These are phyloP conservation scores for Calliphora vomitoria DNA, from an alignment of 2,888 invertebrate genomes.

Conservation along the genomic window DNA sequence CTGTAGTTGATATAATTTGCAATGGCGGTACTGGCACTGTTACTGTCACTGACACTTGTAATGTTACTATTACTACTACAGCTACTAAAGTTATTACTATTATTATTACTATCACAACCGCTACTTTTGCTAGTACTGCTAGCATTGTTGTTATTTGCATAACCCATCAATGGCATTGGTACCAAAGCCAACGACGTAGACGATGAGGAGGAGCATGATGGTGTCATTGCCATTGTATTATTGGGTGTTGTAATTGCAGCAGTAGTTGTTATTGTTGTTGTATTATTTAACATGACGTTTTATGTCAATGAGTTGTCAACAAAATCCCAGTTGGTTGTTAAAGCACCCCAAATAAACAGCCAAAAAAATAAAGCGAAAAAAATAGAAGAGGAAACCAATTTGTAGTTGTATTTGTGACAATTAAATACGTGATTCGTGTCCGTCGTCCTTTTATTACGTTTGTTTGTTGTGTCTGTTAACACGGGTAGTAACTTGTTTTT, in stretches of 20 bases:
- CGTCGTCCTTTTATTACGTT: slow-evolving; percentile 32
- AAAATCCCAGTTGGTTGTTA: slow-evolving; percentile 14
- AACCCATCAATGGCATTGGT: slow-evolving; percentile 61
- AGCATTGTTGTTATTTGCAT: slow-evolving; percentile 69
- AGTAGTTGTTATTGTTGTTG: slow-evolving; percentile 49
- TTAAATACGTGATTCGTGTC: slow-evolving; percentile 48
- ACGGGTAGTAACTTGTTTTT: slow-evolving; percentile 12
- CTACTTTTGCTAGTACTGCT: slow-evolving; percentile 57
- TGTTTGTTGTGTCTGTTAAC: slow-evolving; percentile 50
- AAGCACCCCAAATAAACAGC: neutral
- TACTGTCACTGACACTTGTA: slow-evolving; percentile 29
- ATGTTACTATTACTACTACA: slow-evolving; percentile 3
- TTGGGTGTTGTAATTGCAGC: slow-evolving; percentile 55
- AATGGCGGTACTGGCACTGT: slow-evolving; percentile 18
- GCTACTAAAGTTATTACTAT: neutral
- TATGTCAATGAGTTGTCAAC: slow-evolving; percentile 47
- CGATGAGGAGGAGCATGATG: neutral
- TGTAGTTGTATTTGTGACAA: slow-evolving; percentile 46
- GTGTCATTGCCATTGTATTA: slow-evolving; percentile 37
- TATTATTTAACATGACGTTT: slow-evolving; percentile 74
- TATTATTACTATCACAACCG: slow-evolving; percentile 7
- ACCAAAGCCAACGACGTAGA: neutral
- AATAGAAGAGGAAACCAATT: slow-evolving; percentile 63
- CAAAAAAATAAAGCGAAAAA: slow-evolving; percentile 21
- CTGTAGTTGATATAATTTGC: slow-evolving; percentile 68